A percentile compares a stretch with the other conserved stretches of the same genome.
Conservation (phyloP, 2,113 vertebrate species). For the Arothron firmamentum region DNA sequence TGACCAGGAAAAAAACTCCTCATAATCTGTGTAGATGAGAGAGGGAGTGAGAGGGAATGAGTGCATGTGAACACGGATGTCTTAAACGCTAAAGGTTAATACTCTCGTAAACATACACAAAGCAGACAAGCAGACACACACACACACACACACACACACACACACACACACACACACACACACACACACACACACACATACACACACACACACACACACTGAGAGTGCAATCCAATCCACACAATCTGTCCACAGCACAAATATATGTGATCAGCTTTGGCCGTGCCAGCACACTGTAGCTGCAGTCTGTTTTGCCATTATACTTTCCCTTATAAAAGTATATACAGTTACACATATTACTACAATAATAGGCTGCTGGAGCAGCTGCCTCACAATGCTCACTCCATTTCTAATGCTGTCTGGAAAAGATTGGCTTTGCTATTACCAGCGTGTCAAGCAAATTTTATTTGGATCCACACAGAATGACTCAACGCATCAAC, state of each 20-base stretch:
- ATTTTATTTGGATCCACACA: not conserved
- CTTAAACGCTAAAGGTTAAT: constrained; percentile 37
- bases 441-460: constrained; percentile 5
- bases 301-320: constrained; percentile 13
- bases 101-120: constrained; percentile 6
- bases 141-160: constrained; percentile 20
- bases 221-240: not conserved
- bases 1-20: too few relatives aligned
- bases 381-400: constrained; percentile 5
- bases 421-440: constrained; percentile 10
- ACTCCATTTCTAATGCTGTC: constrained; percentile 13
- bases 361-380: constrained; percentile 21
- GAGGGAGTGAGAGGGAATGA: constrained; percentile 6
- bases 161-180: constrained; percentile 17
- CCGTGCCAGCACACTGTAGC: not conserved
- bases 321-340: constrained; percentile 6
- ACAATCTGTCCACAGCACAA: not conserved
- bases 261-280: not conserved
- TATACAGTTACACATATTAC: not conserved
- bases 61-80: constrained; percentile 6
- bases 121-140: constrained; percentile 19
- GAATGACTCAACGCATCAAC: not conserved
- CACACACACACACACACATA: constrained; percentile 11
- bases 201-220: constrained; percentile 14
- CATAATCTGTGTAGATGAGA: too few relatives aligned